A percentile compares a stretch with the other conserved stretches of the same genome.
Evolutionary conservation across 2,113 vertebrate genomes (phyloP).

Genomic region (Phylloscopus trochilus): DNA sequence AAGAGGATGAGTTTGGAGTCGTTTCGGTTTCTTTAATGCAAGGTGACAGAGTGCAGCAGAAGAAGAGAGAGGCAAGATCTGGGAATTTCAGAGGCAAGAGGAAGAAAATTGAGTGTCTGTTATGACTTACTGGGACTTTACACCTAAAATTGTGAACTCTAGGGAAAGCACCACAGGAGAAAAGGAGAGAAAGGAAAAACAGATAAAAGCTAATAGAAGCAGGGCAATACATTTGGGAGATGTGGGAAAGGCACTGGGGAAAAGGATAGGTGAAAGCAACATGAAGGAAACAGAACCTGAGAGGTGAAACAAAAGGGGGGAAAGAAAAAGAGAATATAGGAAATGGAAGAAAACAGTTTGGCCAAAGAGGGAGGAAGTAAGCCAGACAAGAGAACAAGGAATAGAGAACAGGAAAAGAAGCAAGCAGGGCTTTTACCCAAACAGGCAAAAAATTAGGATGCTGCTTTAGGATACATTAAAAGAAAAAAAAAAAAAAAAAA

Average conservation of each 20-base stretch:
- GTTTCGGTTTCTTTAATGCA: background rate
- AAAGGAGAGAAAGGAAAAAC: background rate
- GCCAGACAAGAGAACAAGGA: background rate
- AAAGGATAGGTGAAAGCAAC: background rate
- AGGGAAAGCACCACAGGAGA: background rate
- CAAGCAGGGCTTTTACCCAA: background rate
- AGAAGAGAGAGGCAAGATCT: background rate
- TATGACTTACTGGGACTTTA: background rate
- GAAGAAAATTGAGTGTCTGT: background rate
- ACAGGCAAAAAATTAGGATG: background rate
- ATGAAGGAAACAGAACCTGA: background rate
- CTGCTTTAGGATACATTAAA: background rate
- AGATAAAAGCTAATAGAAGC: background rate
- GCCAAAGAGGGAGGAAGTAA: background rate
- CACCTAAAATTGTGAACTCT: background rate
- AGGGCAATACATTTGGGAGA: background rate
- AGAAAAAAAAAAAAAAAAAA: background rate
- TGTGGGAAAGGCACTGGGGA: rapidly evolving
- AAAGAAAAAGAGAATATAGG: too few relatives aligned
- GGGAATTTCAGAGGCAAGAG: background rate
- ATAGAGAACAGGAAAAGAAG: background rate
- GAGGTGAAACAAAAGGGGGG: background rate
- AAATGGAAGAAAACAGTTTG: background rate
- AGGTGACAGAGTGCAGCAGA: background rate
- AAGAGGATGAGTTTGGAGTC: background rate